Percentiles rank a stretch among this genome's conserved stretches.
Conservation (phyloP, 2,797 vertebrate genomes). For the Xerus rutilus region DNA sequence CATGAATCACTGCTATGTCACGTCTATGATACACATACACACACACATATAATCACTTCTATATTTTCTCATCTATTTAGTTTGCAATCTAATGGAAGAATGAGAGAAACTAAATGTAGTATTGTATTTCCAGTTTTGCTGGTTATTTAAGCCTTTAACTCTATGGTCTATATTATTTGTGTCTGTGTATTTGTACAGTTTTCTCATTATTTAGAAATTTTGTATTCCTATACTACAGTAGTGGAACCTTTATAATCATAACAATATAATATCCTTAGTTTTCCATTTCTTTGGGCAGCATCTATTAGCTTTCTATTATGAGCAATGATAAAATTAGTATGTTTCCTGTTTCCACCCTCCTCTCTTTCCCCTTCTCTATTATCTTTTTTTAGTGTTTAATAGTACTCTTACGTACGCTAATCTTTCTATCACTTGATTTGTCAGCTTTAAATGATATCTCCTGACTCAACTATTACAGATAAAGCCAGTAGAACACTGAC, state of each 20-base stretch:
- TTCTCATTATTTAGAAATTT: slow-evolving; percentile 31
- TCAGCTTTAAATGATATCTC: background rate
- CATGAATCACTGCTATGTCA: background rate
- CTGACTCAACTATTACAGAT: background rate
- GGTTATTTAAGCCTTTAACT: slow-evolving; percentile 26
- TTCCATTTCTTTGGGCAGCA: slow-evolving; percentile 55
- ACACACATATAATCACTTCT: background rate
- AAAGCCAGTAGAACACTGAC: background rate
- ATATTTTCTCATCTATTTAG: background rate
- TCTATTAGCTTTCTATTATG: slow-evolving; percentile 56
- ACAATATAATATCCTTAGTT: slow-evolving; percentile 25
- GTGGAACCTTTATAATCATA: slow-evolving; percentile 48
- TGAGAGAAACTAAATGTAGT: background rate
- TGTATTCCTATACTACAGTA: background rate
- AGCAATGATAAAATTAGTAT: slow-evolving; percentile 59
- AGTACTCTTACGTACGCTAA: background rate
- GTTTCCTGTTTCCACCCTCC: background rate
- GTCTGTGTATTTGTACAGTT: background rate
- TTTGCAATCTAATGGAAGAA: background rate
- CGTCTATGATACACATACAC: background rate
- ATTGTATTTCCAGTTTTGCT: slow-evolving; percentile 2
- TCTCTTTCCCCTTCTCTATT: background rate
- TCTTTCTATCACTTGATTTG: background rate
- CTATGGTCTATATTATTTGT: background rate
- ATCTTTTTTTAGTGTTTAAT: background rate